Evolutionary conservation across 2,797 vertebrate species (phyloP).

Genomic region (Mionectes olivaceus): DNA sequence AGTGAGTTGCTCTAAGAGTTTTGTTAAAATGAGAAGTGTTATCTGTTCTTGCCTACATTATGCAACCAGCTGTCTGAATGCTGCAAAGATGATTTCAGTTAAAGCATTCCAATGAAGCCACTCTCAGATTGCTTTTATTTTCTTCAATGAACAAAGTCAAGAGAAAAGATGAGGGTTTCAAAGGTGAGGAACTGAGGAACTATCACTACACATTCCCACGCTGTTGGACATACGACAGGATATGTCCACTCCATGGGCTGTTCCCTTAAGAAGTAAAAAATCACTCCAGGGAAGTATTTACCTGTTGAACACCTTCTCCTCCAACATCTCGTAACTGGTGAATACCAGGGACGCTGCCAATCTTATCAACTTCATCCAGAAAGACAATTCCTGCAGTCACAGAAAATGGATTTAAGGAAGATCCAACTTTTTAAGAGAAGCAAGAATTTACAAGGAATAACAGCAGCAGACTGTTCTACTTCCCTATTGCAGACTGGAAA

Average conservation of each 20-base stretch:
- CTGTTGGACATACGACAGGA: not conserved
- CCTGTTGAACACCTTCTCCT: slow-evolving; percentile 98
- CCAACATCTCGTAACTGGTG: slow-evolving; percentile 98
- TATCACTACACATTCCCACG: fast-evolving
- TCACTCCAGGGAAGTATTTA: slow-evolving; percentile 74
- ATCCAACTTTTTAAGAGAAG: slow-evolving; percentile 41
- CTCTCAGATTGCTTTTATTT: not conserved
- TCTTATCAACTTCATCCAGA: slow-evolving; percentile 99
- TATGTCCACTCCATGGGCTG: not conserved
- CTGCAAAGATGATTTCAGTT: not conserved
- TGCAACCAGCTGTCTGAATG: not conserved
- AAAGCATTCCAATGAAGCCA: not conserved
- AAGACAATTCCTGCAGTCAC: slow-evolving; percentile 92
- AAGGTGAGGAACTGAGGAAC: not conserved
- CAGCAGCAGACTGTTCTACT: not conserved
- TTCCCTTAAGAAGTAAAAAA: not conserved
- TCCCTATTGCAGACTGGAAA: not conserved
- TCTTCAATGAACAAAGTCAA: not conserved
- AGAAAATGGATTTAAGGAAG: slow-evolving; percentile 39
- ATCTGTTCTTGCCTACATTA: not conserved
- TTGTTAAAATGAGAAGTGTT: not conserved
- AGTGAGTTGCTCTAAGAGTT: not conserved
- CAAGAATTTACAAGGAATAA: not conserved
- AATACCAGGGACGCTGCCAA: slow-evolving; percentile 98
- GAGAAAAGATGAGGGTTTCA: not conserved